Percentiles rank a stretch among this genome's conserved stretches.
These are phyloP conservation scores for Ptyas mucosa DNA, from an alignment of 2,113 vertebrate genomes.

Conservation along the genomic window DNA sequence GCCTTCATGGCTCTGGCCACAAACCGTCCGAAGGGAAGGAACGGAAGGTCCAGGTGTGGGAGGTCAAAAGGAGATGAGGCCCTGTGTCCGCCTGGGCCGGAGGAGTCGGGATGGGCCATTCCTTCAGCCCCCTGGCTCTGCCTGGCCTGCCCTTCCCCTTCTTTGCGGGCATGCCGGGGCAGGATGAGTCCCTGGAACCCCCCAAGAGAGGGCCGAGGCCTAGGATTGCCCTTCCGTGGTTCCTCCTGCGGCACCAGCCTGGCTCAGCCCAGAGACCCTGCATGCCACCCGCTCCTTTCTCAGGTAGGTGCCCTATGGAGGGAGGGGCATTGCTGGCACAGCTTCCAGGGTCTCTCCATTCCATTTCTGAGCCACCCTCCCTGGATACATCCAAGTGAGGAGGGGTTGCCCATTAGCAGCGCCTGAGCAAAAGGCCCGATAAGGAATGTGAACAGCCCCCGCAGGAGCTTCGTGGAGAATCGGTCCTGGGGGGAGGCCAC, in stretches of 20 bases:
- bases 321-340: background rate
- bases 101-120: background rate
- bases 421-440: background rate
- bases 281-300: background rate
- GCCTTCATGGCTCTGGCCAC: background rate
- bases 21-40: background rate
- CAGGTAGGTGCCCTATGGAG: background rate
- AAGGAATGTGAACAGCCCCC: background rate
- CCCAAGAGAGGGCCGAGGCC: background rate
- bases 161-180: background rate
- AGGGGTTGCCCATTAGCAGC: background rate
- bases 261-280: background rate
- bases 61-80: background rate
- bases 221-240: background rate
- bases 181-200: background rate
- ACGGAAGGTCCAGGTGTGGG: accelerated
- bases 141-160: background rate
- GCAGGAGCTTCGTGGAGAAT: background rate
- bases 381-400: background rate
- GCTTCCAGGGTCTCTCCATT: background rate
- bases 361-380: background rate
- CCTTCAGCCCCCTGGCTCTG: background rate
- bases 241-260: background rate
- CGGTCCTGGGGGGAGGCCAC: background rate
- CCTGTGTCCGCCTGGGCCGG: background rate